Evolutionary conservation across 2,888 invertebrate species (phyloP).

Genomic region (Sphaerophoria rueppellii): DNA sequence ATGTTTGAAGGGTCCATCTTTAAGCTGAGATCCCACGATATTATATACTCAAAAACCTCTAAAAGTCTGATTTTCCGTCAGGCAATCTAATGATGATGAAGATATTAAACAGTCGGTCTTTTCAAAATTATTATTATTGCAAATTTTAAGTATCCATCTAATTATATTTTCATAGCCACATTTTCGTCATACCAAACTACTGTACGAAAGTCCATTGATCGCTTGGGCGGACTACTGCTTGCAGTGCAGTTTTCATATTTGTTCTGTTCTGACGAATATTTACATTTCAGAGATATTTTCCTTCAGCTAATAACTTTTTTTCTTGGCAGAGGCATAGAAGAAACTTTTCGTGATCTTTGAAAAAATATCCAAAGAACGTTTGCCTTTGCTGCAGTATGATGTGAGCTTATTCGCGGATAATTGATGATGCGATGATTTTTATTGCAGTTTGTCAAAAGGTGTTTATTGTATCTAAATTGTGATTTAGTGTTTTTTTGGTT

Average conservation of each 20-base stretch:
- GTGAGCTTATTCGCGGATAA: conserved; percentile 29
- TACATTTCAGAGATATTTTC: conserved; percentile 30
- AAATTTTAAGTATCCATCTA: conserved; percentile 68
- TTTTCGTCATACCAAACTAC: conserved; percentile 18
- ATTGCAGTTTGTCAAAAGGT: conserved; percentile 52
- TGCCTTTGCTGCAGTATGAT: too few relatives aligned
- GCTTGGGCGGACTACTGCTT: conserved; percentile 21
- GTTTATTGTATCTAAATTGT: conserved; percentile 66
- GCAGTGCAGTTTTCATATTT: too few relatives aligned
- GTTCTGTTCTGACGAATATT: not conserved
- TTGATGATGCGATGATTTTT: conserved; percentile 68
- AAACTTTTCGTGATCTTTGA: conserved; percentile 26
- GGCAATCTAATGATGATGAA: conserved; percentile 6
- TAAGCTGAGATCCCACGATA: too few relatives aligned
- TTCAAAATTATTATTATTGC: conserved; percentile 70
- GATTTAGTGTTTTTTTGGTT: conserved; percentile 58
- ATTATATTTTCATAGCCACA: conserved; percentile 69
- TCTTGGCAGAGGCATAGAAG: conserved; percentile 11
- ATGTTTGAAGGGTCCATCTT: too few relatives aligned
- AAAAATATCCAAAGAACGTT: not conserved
- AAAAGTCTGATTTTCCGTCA: too few relatives aligned
- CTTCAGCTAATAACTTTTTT: conserved; percentile 22
- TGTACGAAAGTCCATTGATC: conserved; percentile 4
- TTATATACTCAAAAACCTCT: too few relatives aligned
- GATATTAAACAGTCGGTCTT: conserved; percentile 70